Conservation (phyloP, 2,888 invertebrate genomes). For the Cheilosia vernalis region DNA sequence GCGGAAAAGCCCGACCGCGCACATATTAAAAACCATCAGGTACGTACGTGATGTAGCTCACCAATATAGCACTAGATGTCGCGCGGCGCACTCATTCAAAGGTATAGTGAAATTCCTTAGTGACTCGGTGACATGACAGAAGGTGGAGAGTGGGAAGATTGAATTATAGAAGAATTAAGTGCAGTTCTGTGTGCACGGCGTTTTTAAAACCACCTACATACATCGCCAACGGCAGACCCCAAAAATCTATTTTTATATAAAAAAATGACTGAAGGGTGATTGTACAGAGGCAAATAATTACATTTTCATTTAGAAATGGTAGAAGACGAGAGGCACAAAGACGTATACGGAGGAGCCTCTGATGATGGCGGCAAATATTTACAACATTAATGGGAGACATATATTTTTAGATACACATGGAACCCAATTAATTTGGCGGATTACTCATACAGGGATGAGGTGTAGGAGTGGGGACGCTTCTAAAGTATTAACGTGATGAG, state of each 20-base stretch:
- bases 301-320: constrained; percentile 23
- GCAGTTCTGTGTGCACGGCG: neutral
- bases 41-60: constrained; percentile 11
- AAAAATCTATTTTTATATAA: constrained; percentile 45
- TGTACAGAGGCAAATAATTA: constrained; percentile 37
- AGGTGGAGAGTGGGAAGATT: constrained; percentile 24
- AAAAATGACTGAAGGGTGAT: constrained; percentile 18
- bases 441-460: neutral
- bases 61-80: constrained; percentile 31
- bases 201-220: constrained; percentile 5
- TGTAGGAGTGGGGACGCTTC: neutral
- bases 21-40: constrained; percentile 17
- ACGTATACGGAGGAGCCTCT: neutral
- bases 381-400: constrained; percentile 57
- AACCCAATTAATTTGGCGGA: constrained; percentile 23
- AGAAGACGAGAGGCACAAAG: neutral
- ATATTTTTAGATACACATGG: constrained; percentile 45
- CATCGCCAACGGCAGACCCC: neutral
- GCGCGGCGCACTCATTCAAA: constrained; percentile 32
- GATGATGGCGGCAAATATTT: constrained; percentile 48
- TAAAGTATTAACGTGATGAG: neutral
- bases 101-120: constrained; percentile 43
- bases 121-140: constrained; percentile 40
- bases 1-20: constrained; percentile 10
- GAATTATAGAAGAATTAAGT: constrained; percentile 27